A percentile compares a stretch with the other conserved stretches of the same genome.
Evolutionary conservation across 2,888 invertebrate species (phyloP).

Genomic region (Aporophyla nigra): DNA sequence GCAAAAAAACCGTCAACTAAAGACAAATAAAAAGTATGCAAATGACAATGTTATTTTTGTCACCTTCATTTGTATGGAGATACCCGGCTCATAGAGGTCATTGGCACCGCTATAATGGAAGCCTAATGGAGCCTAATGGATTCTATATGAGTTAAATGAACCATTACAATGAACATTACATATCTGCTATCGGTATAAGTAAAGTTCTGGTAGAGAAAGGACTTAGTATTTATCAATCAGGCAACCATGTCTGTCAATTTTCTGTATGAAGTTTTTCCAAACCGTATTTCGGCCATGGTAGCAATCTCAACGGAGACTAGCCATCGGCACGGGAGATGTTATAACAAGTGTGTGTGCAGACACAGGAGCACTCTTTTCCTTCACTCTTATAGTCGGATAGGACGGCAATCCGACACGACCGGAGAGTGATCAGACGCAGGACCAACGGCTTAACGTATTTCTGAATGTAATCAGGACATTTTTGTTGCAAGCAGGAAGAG

Average conservation of each 20-base stretch:
- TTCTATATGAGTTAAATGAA: conserved; percentile 53
- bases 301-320: too few relatives aligned
- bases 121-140: conserved; percentile 60
- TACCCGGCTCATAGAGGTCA: conserved; percentile 35
- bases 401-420: too few relatives aligned
- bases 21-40: not conserved
- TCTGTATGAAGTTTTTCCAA: too few relatives aligned
- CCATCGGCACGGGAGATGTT: too few relatives aligned
- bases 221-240: not conserved
- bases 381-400: too few relatives aligned
- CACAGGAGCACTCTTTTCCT: too few relatives aligned
- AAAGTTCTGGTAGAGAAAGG: conserved; percentile 2
- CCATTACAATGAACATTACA: conserved; percentile 52
- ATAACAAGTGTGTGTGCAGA: too few relatives aligned
- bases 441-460: too few relatives aligned
- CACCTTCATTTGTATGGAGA: conserved; percentile 31
- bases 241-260: not conserved
- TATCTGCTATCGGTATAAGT: conserved; percentile 1
- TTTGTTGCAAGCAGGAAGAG: too few relatives aligned
- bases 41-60: conserved; percentile 36
- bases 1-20: not conserved
- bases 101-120: conserved; percentile 40
- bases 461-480: too few relatives aligned
- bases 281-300: too few relatives aligned
- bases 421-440: too few relatives aligned